phyloP scores from a whole-genome alignment of 2,113 vertebrate species.

The Lampris megalopsis region DNA sequence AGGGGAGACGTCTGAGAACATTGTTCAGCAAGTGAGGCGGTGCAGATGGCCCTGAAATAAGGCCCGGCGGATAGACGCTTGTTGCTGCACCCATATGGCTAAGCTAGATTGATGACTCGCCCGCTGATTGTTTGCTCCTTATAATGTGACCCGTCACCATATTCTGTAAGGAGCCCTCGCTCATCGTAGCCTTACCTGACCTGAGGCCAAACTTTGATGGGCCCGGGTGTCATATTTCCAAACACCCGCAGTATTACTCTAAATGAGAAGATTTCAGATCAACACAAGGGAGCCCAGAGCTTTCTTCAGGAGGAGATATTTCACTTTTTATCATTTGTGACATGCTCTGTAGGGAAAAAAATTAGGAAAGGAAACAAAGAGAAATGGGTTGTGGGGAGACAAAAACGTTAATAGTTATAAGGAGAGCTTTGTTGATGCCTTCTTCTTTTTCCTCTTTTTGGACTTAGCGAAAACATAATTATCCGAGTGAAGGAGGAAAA shows the following conservation, averaged over 20 bases:
- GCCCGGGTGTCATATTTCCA: not conserved
- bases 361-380: slow-evolving; percentile 5
- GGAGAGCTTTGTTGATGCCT: not conserved
- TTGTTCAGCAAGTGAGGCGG: slow-evolving; percentile 17
- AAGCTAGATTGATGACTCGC: not conserved
- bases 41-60: slow-evolving; percentile 9
- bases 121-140: too few relatives aligned
- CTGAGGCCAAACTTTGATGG: slow-evolving; percentile 17
- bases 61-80: not conserved
- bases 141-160: not conserved
- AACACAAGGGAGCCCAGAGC: slow-evolving; percentile 21
- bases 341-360: slow-evolving; percentile 18
- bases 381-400: not conserved
- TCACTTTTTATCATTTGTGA: slow-evolving; percentile 14
- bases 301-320: slow-evolving; percentile 31
- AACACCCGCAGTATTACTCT: slow-evolving; percentile 21
- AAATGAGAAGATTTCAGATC: slow-evolving; percentile 30
- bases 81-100: not conserved
- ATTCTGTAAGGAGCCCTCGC: not conserved
- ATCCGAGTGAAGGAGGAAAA: not conserved
- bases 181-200: slow-evolving; percentile 3
- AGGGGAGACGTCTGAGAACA: slow-evolving; percentile 15
- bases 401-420: not conserved
- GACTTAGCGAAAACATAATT: not conserved
- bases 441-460: not conserved